A percentile compares a stretch with the other conserved stretches of the same genome.
Conservation (phyloP, 2,888 invertebrate genomes). For the Melieria picta region DNA sequence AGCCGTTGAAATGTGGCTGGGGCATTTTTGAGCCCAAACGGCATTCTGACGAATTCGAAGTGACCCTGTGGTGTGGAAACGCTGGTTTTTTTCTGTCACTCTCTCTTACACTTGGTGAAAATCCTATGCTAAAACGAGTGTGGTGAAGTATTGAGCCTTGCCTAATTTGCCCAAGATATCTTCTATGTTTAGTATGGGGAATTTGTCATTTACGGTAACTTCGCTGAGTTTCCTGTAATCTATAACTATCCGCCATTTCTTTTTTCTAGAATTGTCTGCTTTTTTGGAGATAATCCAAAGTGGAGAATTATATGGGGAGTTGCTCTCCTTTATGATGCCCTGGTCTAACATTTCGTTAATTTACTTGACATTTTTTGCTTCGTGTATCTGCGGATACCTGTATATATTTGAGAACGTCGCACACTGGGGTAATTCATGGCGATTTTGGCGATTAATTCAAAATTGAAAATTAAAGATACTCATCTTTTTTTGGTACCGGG, state of each 20-base stretch:
- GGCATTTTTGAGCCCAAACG: too few species aligned
- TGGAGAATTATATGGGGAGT: not conserved
- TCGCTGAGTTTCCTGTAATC: conserved; percentile 8
- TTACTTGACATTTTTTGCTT: not conserved
- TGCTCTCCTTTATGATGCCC: not conserved
- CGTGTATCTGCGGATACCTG: too few species aligned
- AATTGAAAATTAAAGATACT: too few species aligned
- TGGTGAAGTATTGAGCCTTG: not conserved
- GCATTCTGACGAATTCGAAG: too few species aligned
- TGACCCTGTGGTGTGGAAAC: too few species aligned
- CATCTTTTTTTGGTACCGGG: too few species aligned
- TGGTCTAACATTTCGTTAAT: not conserved
- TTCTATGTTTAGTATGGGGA: not conserved
- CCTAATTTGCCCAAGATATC: conserved; percentile 1
- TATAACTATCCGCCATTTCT: not conserved
- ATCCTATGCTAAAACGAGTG: not conserved
- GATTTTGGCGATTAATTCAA: too few species aligned
- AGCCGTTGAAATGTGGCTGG: too few species aligned
- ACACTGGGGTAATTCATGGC: too few species aligned
- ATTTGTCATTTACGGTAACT: conserved; percentile 1
- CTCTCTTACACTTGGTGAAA: not conserved
- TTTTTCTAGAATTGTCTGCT: not conserved
- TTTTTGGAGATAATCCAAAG: not conserved
- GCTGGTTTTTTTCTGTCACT: too few species aligned
- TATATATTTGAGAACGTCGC: too few species aligned